Conservation (phyloP, 2,888 invertebrate genomes). For the Pristionchus fissidentatus region DNA sequence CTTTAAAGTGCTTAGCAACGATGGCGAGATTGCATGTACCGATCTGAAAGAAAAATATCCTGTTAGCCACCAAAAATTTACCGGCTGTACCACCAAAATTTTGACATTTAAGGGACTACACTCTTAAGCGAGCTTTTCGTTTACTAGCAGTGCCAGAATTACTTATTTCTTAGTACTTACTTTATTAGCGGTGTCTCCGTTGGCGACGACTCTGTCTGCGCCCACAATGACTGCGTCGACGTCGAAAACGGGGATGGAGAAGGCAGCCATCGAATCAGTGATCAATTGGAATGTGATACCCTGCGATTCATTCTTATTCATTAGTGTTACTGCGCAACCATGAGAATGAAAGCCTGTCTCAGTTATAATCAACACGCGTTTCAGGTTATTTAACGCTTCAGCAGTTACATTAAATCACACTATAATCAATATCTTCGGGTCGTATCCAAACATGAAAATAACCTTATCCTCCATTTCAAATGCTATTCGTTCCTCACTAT, state of each 20-base stretch:
- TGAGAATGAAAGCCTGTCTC: neutral
- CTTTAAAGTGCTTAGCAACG: constrained; percentile 87
- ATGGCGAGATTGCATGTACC: constrained; percentile 86
- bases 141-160: too few relatives aligned
- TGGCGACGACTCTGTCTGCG: constrained; percentile 93
- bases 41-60: constrained; percentile 57
- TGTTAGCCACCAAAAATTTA: neutral
- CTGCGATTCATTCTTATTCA: neutral
- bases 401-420: too few relatives aligned
- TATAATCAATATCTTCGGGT: too few relatives aligned
- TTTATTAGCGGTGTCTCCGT: constrained; percentile 98
- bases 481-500: too few relatives aligned
- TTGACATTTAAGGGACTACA: neutral
- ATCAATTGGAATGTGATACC: constrained; percentile 87
- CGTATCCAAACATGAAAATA: too few relatives aligned
- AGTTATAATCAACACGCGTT: too few relatives aligned
- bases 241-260: constrained; percentile 87
- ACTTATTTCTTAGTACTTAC: constrained; percentile 79
- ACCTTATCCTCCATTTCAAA: neutral
- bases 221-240: constrained; percentile 91
- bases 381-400: too few relatives aligned
- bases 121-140: too few relatives aligned
- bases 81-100: too few relatives aligned
- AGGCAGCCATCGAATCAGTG: constrained; percentile 94
- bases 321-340: neutral